A percentile compares a stretch with the other conserved stretches of the same genome.
These are phyloP conservation scores for Campoletis raptor DNA, from an alignment of 2,888 invertebrate genomes.

Conservation along the genomic window DNA sequence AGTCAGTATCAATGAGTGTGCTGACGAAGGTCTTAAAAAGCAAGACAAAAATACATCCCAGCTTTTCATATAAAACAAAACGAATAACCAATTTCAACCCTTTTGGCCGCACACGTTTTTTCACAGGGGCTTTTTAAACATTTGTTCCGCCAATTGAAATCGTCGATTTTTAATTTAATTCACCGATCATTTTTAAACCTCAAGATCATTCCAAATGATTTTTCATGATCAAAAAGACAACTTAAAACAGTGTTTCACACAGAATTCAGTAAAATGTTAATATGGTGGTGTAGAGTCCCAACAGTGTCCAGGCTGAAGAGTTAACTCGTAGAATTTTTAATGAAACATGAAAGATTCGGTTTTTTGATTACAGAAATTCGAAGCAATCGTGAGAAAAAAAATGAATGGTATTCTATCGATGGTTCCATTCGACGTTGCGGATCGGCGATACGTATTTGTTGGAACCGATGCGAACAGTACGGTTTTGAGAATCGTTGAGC, in stretches of 20 bases:
- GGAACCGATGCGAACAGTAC: constrained; percentile 74
- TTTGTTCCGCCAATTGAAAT: too few relatives aligned
- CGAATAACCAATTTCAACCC: neutral
- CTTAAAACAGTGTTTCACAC: neutral
- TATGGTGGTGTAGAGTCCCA: too few relatives aligned
- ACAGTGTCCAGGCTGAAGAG: neutral
- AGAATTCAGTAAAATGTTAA: neutral
- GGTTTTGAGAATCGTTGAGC: constrained; percentile 75
- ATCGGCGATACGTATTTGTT: constrained; percentile 75
- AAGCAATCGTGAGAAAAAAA: constrained; percentile 71
- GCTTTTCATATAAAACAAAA: neutral
- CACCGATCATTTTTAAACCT: too few relatives aligned
- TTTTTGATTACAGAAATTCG: constrained; percentile 74
- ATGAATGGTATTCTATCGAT: constrained; percentile 73
- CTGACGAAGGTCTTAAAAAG: neutral
- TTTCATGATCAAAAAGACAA: neutral
- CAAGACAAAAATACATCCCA: neutral
- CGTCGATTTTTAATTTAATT: neutral
- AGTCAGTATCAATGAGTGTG: neutral
- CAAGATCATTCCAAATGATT: neutral
- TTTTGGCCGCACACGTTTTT: too few relatives aligned
- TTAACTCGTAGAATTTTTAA: neutral
- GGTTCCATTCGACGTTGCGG: constrained; percentile 74
- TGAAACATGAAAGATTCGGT: neutral
- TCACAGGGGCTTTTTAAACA: too few relatives aligned